Evolutionary conservation across 2,888 invertebrate species (phyloP).

Genomic region (Hemaris fuciformis): DNA sequence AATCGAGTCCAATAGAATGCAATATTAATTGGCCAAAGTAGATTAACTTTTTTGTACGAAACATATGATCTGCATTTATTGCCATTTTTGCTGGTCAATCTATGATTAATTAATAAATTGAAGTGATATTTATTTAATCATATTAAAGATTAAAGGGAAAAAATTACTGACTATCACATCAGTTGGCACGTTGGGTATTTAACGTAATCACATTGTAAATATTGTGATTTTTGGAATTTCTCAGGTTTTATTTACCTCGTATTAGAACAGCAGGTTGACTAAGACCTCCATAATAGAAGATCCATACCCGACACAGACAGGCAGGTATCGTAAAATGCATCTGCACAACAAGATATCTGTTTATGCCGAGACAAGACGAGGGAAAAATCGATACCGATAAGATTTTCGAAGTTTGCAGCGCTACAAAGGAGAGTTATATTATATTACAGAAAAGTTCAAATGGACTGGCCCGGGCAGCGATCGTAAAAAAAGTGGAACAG

Average conservation of each 20-base stretch:
- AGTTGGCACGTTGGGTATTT: no score
- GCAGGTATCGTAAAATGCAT: neutral
- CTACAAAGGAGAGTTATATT: conserved; percentile 16
- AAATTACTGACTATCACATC: no score
- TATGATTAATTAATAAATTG: no score
- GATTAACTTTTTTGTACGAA: neutral
- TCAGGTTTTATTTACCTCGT: no score
- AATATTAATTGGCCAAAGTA: conserved; percentile 18
- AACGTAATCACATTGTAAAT: no score
- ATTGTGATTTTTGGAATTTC: no score
- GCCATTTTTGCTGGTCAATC: neutral
- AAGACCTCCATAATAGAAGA: no score
- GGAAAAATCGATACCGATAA: neutral
- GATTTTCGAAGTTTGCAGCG: neutral
- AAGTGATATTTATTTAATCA: no score
- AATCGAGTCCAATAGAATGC: conserved; percentile 32
- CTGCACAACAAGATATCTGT: neutral
- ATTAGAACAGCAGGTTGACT: no score
- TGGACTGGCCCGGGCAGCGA: conserved; percentile 38
- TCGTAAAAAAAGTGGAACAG: conserved; percentile 53
- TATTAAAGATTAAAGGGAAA: no score
- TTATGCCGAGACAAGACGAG: neutral
- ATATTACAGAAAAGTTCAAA: conserved; percentile 39
- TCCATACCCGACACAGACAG: neutral
- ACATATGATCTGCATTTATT: neutral